Evolutionary conservation across 1,140 invertebrate species (phyloP), one percentile per base, ranked within the genome.

Genomic region (Trachymyrmex cornetzi): DNA sequence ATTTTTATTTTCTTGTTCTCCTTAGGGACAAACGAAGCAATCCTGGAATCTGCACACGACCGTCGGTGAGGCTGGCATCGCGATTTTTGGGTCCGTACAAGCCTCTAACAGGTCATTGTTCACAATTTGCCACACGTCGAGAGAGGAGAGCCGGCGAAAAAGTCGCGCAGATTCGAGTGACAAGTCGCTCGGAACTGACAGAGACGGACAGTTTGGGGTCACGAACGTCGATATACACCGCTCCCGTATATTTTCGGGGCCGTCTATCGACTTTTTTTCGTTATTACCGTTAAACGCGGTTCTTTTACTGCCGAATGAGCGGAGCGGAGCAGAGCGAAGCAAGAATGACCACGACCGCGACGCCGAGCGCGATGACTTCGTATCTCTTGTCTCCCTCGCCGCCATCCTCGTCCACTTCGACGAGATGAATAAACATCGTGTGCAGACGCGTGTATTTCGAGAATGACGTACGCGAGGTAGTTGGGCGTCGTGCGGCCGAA

Each of bases 121-220:
- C 24, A 44, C 9, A 66, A 80, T 69, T 81, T 50, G 50, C n/a
- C 19, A 55, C 22, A 27, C 16, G 53, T 30, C 30, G 50, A 53
- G 16, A 85, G 34, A n/a, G 67, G 24, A 11, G 22, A 44, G 12
- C 3, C 38, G 69, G 38, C 55, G 48, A 84, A 84, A 86, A 79
- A 86, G 11, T 81, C 79, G 50, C 38, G 14, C n/a, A 44, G 38
- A 44, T 44, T 44, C 38, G 48, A 6, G 57, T 11, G 61, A 27
- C 30, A 66, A 66, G 53, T 53, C 2, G 77, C 71, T 53, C 74
- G 67, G 9, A 22, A 24, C 63, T 19, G 59, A 27, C 55, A 63
- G 53, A 87, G 91, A 94, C 75, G 48, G 93, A 92, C 92, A 89
- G 85, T 93, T 93, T 93, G 91, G 44, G 93, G 93, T 94, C 93